phyloP scores from a whole-genome alignment of 2,888 invertebrate genomes.

The Erynnis tages region DNA sequence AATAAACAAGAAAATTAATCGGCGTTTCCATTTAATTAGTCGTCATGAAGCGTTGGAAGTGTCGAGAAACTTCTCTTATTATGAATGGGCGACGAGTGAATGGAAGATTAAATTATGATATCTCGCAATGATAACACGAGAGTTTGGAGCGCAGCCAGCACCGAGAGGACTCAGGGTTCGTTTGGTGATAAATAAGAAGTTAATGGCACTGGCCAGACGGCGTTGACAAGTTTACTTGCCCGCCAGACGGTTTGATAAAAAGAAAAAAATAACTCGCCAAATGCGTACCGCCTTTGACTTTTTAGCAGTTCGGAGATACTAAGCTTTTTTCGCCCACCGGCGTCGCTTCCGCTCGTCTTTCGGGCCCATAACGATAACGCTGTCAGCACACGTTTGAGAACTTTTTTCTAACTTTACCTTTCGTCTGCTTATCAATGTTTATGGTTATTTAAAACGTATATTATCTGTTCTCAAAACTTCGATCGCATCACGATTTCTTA shows the following conservation, averaged over 20 bases:
- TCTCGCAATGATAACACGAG: conserved; percentile 42
- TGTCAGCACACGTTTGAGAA: not conserved
- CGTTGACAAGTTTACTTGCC: conserved; percentile 60
- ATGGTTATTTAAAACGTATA: conserved; percentile 3
- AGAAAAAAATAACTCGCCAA: conserved; percentile 37
- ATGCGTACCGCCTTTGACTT: conserved; percentile 23
- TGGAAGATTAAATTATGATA: conserved; percentile 46
- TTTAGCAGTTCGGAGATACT: conserved; percentile 22
- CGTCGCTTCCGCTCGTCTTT: conserved; percentile 12
- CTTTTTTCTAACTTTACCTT: conserved; percentile 1
- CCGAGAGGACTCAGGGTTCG: conserved; percentile 47
- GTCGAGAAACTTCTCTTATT: conserved; percentile 33
- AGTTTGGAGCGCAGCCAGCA: conserved; percentile 51
- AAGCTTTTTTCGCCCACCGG: conserved; percentile 20
- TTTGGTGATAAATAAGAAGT: conserved; percentile 54
- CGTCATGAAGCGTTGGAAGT: conserved; percentile 8
- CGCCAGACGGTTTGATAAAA: conserved; percentile 49
- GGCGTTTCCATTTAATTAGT: conserved; percentile 6
- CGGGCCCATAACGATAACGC: not conserved
- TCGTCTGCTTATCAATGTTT: conserved; percentile 9
- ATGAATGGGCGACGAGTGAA: conserved; percentile 43
- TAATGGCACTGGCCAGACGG: conserved; percentile 57
- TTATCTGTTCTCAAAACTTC: not conserved
- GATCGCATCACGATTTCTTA: not conserved
- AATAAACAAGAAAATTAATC: conserved; percentile 25